phyloP scores from a whole-genome alignment of 2,797 vertebrate genomes.

The Smutsia gigantea region DNA sequence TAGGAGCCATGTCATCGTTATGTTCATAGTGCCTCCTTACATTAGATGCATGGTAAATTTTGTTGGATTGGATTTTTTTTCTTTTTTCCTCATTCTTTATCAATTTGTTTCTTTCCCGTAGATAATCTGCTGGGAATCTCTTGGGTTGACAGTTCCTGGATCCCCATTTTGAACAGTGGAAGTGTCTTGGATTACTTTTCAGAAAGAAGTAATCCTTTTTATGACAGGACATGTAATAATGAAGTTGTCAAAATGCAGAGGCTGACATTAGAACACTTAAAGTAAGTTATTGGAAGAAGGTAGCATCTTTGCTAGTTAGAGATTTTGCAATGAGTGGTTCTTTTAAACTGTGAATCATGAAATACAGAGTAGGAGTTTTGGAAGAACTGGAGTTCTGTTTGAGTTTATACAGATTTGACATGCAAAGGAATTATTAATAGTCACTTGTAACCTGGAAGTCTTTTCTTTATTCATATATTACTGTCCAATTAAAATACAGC shows the following conservation, averaged over 20 bases:
- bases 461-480: constrained; percentile 31
- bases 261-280: constrained; percentile 96
- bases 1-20: background rate
- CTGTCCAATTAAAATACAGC: background rate
- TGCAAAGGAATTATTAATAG: constrained; percentile 9
- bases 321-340: background rate
- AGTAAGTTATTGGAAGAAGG: constrained; percentile 88
- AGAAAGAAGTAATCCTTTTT: constrained; percentile 98
- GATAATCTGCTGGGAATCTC: constrained; percentile 98
- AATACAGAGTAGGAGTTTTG: constrained; percentile 13
- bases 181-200: constrained; percentile 99
- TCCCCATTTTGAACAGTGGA: constrained; percentile 96
- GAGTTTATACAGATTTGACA: constrained; percentile 22
- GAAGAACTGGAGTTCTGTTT: constrained; percentile 45
- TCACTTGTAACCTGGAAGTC: background rate
- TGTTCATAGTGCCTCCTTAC: background rate
- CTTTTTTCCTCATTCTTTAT: constrained; percentile 54
- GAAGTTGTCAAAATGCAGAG: constrained; percentile 99
- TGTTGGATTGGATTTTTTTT: constrained; percentile 4
- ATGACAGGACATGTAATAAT: constrained; percentile 98
- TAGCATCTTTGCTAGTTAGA: background rate
- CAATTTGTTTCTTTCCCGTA: constrained; percentile 79
- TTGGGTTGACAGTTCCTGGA: constrained; percentile 99
- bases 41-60: constrained; percentile 39
- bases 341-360: constrained; percentile 3